Evolutionary conservation across 2,797 vertebrate species (phyloP), one percentile per base, ranked within the genome.

Genomic region (Phataginus tricuspis): DNA sequence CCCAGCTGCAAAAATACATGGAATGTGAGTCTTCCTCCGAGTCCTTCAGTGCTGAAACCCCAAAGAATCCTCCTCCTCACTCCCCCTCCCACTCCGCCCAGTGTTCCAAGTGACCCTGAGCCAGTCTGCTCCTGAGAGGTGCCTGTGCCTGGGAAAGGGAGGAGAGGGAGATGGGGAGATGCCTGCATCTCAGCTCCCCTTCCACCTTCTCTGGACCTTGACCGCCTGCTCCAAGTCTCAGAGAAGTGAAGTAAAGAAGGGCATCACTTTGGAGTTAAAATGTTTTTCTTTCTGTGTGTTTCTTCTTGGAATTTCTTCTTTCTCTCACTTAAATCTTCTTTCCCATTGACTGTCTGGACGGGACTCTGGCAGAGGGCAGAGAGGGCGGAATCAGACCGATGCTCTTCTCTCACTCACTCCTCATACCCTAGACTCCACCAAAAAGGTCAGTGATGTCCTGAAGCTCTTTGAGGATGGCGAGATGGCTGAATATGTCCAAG

Each of bases 1-100:
- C 99, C 98, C 99, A 99, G 98, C 99, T 99, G 92, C 99, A 99
- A 97, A 99, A 99, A 97, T 99, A 99, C 98, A 99, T 99, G 92
- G 99, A 99, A 97, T 99, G 99, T 99, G 98, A 99, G 99, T 99
- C 95, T 95, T 97, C 91, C 72, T 96, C 66, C 45, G 57, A 64
- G 39, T 39, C 18, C 25, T 51, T 57, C 71, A 16, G 25, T 59
- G 42, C 42, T 85, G 49, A 31, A 12, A 34, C 51, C 57, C 37
- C 42, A n/a, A 39, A 86, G 23, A 93, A 66, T 42, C 27, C 84
- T 77, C 25, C 51, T 86, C 71, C 23, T n/a, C 55, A 25, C 31
- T 53, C 39, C 6, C 53, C 10, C 2, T 16, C 21, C 25, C 57
- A 14, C 4, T 2, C 10, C 13, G 16, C 11, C 23, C 6, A 27